These are phyloP conservation scores for Atractosteus spatula DNA, from an alignment of 2,113 vertebrate species.

Conservation along the genomic window DNA sequence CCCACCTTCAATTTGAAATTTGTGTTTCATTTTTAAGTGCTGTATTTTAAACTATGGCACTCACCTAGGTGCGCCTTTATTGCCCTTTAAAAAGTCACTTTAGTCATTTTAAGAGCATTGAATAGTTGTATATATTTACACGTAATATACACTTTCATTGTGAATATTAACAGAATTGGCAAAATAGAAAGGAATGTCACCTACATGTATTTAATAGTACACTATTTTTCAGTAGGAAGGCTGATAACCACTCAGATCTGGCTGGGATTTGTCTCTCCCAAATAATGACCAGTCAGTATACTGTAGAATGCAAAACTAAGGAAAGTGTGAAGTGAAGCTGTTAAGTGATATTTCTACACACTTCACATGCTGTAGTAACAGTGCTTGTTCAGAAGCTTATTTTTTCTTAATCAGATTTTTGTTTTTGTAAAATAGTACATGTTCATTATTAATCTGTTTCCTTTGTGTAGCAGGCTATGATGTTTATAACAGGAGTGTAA, in stretches of 20 bases:
- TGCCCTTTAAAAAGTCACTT: neutral
- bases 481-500: slow-evolving; percentile 15
- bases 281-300: no score
- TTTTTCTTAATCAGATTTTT: slow-evolving; percentile 3
- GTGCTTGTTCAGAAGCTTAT: no score
- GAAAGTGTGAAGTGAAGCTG: no score
- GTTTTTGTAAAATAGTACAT: neutral
- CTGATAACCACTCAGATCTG: neutral
- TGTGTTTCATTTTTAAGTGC: neutral
- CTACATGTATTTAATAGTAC: slow-evolving; percentile 1
- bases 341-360: no score
- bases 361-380: no score
- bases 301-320: no score
- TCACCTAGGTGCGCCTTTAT: slow-evolving; percentile 4
- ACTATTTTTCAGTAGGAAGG: slow-evolving; percentile 6
- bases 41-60: slow-evolving; percentile 8
- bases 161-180: no score
- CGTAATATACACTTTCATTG: no score
- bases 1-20: neutral
- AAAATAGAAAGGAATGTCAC: slow-evolving; percentile 12
- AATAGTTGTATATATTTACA: no score
- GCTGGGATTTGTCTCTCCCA: no score
- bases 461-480: neutral
- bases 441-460: neutral
- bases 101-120: no score